Evolutionary conservation across 2,113 vertebrate species (phyloP), one percentile per base, ranked within the genome.

Genomic region (Siniperca chuatsi): DNA sequence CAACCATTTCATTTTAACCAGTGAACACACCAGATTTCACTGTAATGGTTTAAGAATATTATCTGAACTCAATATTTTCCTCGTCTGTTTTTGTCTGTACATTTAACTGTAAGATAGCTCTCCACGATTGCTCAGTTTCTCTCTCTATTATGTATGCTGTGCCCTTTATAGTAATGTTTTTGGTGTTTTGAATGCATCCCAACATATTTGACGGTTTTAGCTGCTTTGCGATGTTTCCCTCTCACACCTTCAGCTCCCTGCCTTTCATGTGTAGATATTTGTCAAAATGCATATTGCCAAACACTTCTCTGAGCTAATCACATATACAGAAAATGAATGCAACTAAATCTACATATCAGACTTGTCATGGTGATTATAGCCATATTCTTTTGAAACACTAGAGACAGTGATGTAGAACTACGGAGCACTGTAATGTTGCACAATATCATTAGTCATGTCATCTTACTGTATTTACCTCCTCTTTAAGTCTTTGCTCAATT

Each of bases 161-260:
- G 78, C 81, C 85, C 65, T 89, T 77, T 88, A 68, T 71, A 67
- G 76, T 85, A 67, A 67, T 20, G 84, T 89, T 85, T 75, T 89
- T 70, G 72, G 79, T 94, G 90, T 94, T 87, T 76, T 66, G 61
- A 90, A 87, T 88, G 89, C 90, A 74, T 91, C 78, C 58, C 1
- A 1, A 71, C 80, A 85, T 86, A 78, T 78, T 89, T 74, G 70
- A 81, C 75, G 6, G 48, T 88, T 85, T 37, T 65, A 84, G 58
- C 82, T 67, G 74, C 82, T 85, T 78, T 64, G 83, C 75, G 0
- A 78, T 67, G 60, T 87, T 54, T 25, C 40, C 11, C 48, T 13
- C 75, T 12, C 61, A 29, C 62, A 62, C 65, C 54, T 67, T 68
- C 18, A n/a, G 65, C 74, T 61, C 58, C 46, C 0, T 60, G 55